Evolutionary conservation across 2,888 invertebrate genomes (phyloP), one percentile per base, ranked within the genome.

Genomic region (Antheraea assamensis): DNA sequence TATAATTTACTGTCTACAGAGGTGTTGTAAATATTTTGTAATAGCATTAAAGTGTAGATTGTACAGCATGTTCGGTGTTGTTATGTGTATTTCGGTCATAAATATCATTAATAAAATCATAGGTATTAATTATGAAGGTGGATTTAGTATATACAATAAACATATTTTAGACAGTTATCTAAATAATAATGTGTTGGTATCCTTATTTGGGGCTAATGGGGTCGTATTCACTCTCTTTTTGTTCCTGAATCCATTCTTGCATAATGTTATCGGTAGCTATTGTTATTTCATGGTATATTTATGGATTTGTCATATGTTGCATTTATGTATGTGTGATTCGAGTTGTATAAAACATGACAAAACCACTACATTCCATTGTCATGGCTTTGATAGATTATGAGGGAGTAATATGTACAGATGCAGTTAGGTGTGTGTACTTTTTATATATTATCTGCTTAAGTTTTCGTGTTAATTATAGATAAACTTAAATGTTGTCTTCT

Each of bases 11-110:
- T 64, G 27, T 15, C 4, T 64, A 64, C 27, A 30, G 13, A 30
- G 30, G 30, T 30, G 30, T 17, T 30, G 61, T 64, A 64, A 64
- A 64, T 64, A 30, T 64, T 30, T 30, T 30, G 2, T 64, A 3
- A 15, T 30, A 21, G 0, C 30, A 64, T 64, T 15, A 64, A 30
- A 27, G 4, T 64, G 3, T 64, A 30, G 30, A 64, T 17, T 64
- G 13, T 64, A 64, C 70, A 73, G 77, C 76, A 76, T 78, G 77
- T 66, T 76, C 58, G 73, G 75, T 76, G 74, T 78, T 74, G 73
- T 75, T 68, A 71, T 70, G 70, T 73, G 55, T 17, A 70, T 7
- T 58, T 73, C 5, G 52, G 24, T 42, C 42, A 70, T 73, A 70
- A 15, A 66, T 66, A 64, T 72, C 58, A 58, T 73, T 58, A 70